A percentile compares a stretch with the other conserved stretches of the same genome.
Conservation (phyloP, 2,113 vertebrate genomes). For the Callipepla squamata region DNA sequence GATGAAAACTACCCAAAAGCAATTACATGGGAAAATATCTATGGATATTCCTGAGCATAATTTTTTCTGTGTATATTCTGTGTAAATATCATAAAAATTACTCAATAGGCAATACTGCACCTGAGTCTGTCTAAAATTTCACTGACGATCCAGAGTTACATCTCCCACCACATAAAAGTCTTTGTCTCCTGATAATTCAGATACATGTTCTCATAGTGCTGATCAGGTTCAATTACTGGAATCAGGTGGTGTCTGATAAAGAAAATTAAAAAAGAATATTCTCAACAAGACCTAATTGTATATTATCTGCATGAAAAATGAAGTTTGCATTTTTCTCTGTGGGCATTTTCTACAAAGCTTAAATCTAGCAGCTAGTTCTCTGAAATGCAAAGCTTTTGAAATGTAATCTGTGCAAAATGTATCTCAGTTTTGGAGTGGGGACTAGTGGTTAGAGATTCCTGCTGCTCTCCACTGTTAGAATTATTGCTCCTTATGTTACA, state of each 20-base stretch:
- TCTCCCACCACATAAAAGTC: neutral
- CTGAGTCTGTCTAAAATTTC: slow-evolving; percentile 27
- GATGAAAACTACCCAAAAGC: slow-evolving; percentile 5
- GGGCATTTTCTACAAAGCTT: neutral
- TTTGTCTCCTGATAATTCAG: neutral
- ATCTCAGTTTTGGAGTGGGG: neutral
- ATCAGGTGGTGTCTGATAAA: neutral
- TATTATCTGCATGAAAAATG: neutral
- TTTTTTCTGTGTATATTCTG: neutral
- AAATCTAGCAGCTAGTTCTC: neutral
- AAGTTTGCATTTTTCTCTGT: neutral
- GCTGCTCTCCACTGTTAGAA: neutral
- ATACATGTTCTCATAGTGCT: neutral
- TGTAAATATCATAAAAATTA: slow-evolving; percentile 3
- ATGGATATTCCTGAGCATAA: neutral
- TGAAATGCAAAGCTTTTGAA: neutral
- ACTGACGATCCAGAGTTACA: slow-evolving; percentile 16
- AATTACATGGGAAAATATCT: slow-evolving; percentile 22
- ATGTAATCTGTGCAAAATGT: neutral
- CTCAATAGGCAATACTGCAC: neutral
- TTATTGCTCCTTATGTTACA: neutral
- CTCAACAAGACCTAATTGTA: neutral
- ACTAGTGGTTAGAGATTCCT: neutral
- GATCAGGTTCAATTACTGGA: neutral
- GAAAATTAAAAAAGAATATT: neutral